These are phyloP conservation scores for Eupeodes corollae DNA, from an alignment of 1,140 invertebrate genomes.

Conservation along the genomic window DNA sequence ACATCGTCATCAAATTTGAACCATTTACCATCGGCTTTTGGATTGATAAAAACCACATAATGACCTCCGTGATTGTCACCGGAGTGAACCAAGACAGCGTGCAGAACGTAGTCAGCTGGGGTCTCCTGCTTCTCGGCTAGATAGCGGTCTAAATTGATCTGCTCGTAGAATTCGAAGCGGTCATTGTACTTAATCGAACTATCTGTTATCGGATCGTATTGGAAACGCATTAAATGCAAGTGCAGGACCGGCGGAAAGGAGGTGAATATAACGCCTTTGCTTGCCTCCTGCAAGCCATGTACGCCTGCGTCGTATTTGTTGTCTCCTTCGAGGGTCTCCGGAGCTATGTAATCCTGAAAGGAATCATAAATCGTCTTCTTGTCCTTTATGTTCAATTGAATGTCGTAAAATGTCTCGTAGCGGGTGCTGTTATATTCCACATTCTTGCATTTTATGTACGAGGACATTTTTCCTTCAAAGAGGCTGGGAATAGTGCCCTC, in stretches of 20 bases:
- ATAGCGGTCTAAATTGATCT: conserved; percentile 75
- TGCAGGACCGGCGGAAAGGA: conserved; percentile 96
- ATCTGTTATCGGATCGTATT: conserved; percentile 95
- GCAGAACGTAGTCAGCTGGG: conserved; percentile 87
- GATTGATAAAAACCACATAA: conserved; percentile 99
- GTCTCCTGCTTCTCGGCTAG: conserved; percentile 67
- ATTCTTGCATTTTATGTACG: conserved; percentile 97
- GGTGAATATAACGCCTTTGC: conserved; percentile 96
- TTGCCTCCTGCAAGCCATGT: conserved; percentile 84
- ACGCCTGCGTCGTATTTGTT: conserved; percentile 91
- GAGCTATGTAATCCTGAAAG: conserved; percentile 94
- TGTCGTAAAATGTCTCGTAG: conserved; percentile 97
- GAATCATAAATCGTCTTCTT: conserved; percentile 96
- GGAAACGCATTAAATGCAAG: conserved; percentile 96
- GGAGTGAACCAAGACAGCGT: conserved; percentile 97
- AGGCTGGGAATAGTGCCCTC: conserved; percentile 94
- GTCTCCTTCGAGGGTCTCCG: conserved; percentile 93
- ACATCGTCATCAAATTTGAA: conserved; percentile 99
- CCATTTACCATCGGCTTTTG: conserved; percentile 90
- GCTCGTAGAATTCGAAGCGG: conserved; percentile 92
- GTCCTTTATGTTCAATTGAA: conserved; percentile 97
- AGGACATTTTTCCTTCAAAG: conserved; percentile 98
- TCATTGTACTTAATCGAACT: conserved; percentile 99
- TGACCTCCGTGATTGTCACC: conserved; percentile 99
- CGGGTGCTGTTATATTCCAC: conserved; percentile 92